Evolutionary conservation across 2,797 vertebrate genomes (phyloP), one percentile per base, ranked within the genome.

Genomic region (Galaxias olidus): DNA sequence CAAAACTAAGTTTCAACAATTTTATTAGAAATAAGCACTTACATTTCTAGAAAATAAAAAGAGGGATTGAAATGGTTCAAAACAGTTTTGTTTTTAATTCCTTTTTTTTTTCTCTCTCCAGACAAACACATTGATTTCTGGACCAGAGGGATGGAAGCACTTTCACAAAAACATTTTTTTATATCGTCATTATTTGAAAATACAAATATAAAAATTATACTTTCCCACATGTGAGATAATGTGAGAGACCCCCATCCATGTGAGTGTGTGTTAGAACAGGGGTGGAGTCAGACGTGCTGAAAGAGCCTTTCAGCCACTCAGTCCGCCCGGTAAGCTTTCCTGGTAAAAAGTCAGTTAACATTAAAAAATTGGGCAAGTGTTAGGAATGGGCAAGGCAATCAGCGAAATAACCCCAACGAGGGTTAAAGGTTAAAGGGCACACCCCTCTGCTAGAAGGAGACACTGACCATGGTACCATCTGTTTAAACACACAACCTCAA

Each of bases 151-250:
- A 98, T 97, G 96, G 96, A 97, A 97, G 96, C 95, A n/a, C 95
- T 97, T 97, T 97, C 95, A 97, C 95, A n/a, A 98, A 96, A n/a
- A 98, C 95, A 94, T 95, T 80, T 63, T 52, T 41, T 54, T 20
- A 48, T 65, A 56, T 56, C 57, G 49, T 57, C 45, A 65, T 65
- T 65, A 79, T 88, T 90, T 91, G 93, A 98, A 98, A 97, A 97
- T 97, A 98, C 96, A 97, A 98, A 98, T 98, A 98, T 98, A 97
- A 97, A n/a, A 98, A 97, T 96, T 97, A 96, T 96, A 96, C 94
- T 98, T 96, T 98, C 95, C n/a, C 95, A 96, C 94, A 96, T 97
- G 94, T 96, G 95, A 94, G 94, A 96, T 30, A 30, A 30, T 96
- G 94, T 96, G 94, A 98, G 95, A 96, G 94, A 95, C 93, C 94